Evolutionary conservation across 64 coral and sea anemone species (phyloP).

Genomic region (Pachyseris speciosa): DNA sequence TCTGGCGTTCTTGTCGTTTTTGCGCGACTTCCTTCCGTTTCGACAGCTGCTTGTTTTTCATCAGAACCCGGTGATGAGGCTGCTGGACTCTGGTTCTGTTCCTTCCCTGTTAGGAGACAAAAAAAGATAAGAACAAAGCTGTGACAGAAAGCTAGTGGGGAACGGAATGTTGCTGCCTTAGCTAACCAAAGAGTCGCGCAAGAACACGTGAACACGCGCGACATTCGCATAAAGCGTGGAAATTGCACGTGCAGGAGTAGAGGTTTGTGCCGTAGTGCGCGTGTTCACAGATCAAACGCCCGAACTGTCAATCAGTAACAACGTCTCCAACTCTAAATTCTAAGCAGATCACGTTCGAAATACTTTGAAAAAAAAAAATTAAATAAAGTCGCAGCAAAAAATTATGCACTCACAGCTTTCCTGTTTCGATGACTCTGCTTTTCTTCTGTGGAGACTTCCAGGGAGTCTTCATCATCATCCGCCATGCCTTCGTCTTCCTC

Average conservation of each 20-base stretch:
- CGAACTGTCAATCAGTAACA: no score
- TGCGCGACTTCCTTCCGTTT: constrained; percentile 21
- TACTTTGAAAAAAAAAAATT: background rate
- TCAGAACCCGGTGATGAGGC: constrained; percentile 61
- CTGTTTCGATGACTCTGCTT: background rate
- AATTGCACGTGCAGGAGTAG: no score
- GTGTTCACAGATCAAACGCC: no score
- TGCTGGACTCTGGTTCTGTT: constrained; percentile 5
- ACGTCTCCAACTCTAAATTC: no score
- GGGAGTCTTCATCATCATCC: background rate
- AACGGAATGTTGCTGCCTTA: no score
- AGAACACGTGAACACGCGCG: no score
- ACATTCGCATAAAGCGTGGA: no score
- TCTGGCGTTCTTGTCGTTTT: constrained; percentile 1
- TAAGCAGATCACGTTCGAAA: no score
- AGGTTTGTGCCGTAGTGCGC: no score
- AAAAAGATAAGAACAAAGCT: background rate
- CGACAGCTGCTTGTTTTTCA: constrained; percentile 59
- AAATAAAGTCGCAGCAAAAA: background rate
- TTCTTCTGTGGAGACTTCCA: background rate
- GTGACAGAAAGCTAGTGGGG: no score
- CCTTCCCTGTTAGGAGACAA: background rate
- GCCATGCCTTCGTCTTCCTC: background rate
- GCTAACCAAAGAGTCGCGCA: no score
- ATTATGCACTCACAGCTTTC: constrained; percentile 22